Conservation (phyloP, 2,888 invertebrate genomes). For the Drosophila phalerata region DNA sequence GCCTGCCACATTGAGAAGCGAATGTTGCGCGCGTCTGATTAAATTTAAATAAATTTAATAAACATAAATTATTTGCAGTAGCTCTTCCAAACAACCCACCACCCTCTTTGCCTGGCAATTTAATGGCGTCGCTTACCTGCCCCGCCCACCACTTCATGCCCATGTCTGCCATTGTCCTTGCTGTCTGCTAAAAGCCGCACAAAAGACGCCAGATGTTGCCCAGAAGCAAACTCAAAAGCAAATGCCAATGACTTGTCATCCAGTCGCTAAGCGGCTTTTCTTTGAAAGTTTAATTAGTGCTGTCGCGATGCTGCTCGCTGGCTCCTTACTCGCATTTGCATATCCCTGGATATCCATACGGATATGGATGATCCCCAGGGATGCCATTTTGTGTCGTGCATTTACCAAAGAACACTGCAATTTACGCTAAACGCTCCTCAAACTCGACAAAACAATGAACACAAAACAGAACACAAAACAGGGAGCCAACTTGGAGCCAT, state of each 20-base stretch:
- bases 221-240: slow-evolving; percentile 11
- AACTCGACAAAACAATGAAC: slow-evolving; percentile 37
- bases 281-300: slow-evolving; percentile 79
- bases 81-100: slow-evolving; percentile 1
- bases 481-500: slow-evolving; percentile 48
- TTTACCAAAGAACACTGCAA: slow-evolving; percentile 65
- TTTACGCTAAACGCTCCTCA: slow-evolving; percentile 64
- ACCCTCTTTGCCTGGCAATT: slow-evolving; percentile 36
- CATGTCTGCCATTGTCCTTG: slow-evolving; percentile 2
- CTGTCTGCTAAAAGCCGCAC: slow-evolving; percentile 72
- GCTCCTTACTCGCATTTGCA: slow-evolving; percentile 66
- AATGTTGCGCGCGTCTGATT: slow-evolving; percentile 78
- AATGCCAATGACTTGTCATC: slow-evolving; percentile 30
- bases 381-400: slow-evolving; percentile 53
- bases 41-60: slow-evolving; percentile 86
- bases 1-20: slow-evolving; percentile 23
- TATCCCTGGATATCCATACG: slow-evolving; percentile 42
- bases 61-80: slow-evolving; percentile 84
- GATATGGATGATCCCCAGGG: slow-evolving; percentile 52
- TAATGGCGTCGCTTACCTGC: slow-evolving; percentile 73
- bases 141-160: slow-evolving; percentile 21
- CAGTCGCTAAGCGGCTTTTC: slow-evolving; percentile 67
- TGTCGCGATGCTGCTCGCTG: slow-evolving; percentile 35
- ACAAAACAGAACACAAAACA: not conserved
- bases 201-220: slow-evolving; percentile 75